Evolutionary conservation across 1,140 invertebrate species (phyloP), one percentile per base, ranked within the genome.

Genomic region (Rhizoglyphus robini): DNA sequence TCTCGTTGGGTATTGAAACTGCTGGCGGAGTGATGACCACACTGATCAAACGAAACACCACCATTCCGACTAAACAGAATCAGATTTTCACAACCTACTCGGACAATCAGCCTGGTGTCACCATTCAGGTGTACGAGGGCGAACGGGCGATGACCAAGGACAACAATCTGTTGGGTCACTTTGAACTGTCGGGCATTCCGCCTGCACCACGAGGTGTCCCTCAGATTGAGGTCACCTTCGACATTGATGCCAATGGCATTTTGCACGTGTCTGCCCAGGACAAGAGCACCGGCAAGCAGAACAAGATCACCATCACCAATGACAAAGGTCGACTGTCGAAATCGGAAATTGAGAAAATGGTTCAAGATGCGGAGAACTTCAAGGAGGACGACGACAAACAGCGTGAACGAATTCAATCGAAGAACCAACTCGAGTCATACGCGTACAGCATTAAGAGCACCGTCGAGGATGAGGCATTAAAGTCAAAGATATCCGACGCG

Each of bases 261-360:
- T 63, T 78, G 38, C 76, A 81, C 65, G 79, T 79, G 18, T 77
- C 78, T 25, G 82, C 82, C 32, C 79, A 81, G 67, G 82, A 83
- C 67, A 83, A 82, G 72, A 79, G 78, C 2, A 96, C 94, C 67
- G 93, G 93, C 72, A 95, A 94, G 76, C 88, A 93, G 73, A 96
- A 96, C 78, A 96, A 96, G 78, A 96, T 97, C 76, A 96, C 90
- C 30, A 96, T 97, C 72, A 96, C 90, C 72, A 97, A 97, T 74
- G 94, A 97, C 79, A 96, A 96, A 77, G 92, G 94, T 68, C 86
- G 94, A 72, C 81, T 97, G 0, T 88, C 84, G 74, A 96, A 96
- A 79, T 91, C 96, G 73, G 93, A 97, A 70, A 97, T 97, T 72
- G 92, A 97, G 74, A 81, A 89, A 47, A 97, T 97, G 94, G 90